Conservation (phyloP, 2,888 invertebrate genomes). For the Teleiodes luculella region DNA sequence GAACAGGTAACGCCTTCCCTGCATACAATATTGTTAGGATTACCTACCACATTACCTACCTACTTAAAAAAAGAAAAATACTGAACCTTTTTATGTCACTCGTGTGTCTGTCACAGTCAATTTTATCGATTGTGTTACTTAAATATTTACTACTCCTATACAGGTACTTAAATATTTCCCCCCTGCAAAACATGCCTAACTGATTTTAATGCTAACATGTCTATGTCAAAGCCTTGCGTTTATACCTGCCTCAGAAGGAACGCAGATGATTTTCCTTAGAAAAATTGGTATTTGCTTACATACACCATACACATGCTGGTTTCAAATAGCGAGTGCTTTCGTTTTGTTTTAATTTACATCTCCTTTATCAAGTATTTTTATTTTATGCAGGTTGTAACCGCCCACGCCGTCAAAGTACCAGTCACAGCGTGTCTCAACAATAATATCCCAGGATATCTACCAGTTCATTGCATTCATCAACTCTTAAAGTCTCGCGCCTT, state of each 20-base stretch:
- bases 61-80: too few species aligned
- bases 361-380: background rate
- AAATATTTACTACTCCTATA: too few species aligned
- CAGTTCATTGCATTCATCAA: slow-evolving; percentile 98
- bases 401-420: slow-evolving; percentile 97
- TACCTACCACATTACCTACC: too few species aligned
- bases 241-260: background rate
- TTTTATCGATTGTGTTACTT: too few species aligned
- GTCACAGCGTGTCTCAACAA: slow-evolving; percentile 94
- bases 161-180: too few species aligned
- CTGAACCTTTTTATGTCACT: too few species aligned
- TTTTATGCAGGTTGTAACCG: slow-evolving; percentile 86
- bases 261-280: background rate
- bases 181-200: too few species aligned
- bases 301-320: background rate
- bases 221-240: too few species aligned
- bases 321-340: too few species aligned
- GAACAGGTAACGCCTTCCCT: slow-evolving; percentile 89
- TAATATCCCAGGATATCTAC: slow-evolving; percentile 93
- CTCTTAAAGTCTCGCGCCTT: slow-evolving; percentile 95
- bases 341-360: background rate
- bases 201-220: too few species aligned
- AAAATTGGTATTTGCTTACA: background rate
- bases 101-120: too few species aligned
- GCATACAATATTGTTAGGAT: too few species aligned